Conservation (phyloP, 2,113 vertebrate species). For the Zosterops hypoxanthus region DNA sequence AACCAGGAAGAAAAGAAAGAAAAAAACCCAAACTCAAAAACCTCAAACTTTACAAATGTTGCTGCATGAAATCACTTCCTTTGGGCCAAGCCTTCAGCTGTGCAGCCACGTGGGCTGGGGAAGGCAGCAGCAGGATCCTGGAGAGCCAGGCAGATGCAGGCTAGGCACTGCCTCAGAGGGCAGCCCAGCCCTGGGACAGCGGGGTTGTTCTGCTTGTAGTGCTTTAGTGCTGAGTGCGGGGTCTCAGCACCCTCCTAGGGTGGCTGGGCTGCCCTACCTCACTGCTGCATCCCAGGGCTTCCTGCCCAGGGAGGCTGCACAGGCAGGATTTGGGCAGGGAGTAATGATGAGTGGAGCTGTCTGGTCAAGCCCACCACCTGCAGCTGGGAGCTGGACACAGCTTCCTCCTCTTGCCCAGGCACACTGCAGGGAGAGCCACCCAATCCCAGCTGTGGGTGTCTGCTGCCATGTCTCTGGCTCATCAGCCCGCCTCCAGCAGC, state of each 20-base stretch:
- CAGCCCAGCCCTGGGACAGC: background rate
- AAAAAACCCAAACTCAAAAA: background rate
- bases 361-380: background rate
- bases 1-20: background rate
- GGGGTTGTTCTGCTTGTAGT: background rate
- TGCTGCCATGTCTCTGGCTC: background rate
- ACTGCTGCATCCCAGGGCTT: background rate
- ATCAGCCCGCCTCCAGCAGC: background rate
- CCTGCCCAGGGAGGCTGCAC: background rate
- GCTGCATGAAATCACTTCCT: background rate
- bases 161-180: background rate
- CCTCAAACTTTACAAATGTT: background rate
- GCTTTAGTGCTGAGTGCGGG: background rate
- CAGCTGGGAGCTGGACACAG: background rate
- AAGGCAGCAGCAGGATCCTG: background rate
- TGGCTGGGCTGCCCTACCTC: background rate
- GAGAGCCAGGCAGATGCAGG: rapidly evolving
- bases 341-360: background rate
- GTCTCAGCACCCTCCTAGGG: background rate
- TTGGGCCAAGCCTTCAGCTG: background rate
- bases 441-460: no score
- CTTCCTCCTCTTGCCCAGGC: background rate
- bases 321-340: background rate
- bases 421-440: background rate
- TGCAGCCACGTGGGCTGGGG: background rate